Conservation (phyloP, 1,140 invertebrate genomes). For the Pseudomyrmex concolor region DNA sequence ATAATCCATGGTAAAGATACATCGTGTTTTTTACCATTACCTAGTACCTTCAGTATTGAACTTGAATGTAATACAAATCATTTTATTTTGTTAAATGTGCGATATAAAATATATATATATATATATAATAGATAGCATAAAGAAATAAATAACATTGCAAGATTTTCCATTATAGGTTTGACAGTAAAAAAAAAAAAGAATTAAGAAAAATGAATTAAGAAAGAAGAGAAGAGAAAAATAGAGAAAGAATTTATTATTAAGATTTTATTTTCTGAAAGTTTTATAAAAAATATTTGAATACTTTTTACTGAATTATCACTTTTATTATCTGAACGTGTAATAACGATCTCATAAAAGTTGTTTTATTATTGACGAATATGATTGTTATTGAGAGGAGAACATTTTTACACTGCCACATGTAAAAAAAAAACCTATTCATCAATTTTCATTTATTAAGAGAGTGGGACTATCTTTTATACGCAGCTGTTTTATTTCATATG, state of each 20-base stretch:
- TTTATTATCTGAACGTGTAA: constrained; percentile 29
- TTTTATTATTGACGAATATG: constrained; percentile 39
- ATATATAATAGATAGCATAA: constrained; percentile 12
- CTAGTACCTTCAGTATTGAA: constrained; percentile 48
- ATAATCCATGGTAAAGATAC: constrained; percentile 37
- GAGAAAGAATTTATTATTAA: constrained; percentile 28
- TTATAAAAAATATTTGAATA: background rate
- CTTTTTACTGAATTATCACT: constrained; percentile 21
- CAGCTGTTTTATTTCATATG: constrained; percentile 32
- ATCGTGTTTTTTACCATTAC: constrained; percentile 9
- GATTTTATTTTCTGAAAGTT: background rate
- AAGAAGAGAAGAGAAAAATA: background rate
- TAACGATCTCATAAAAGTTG: constrained; percentile 18
- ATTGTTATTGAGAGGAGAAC: constrained; percentile 17
- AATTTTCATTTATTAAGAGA: constrained; percentile 32
- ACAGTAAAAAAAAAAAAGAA: constrained; percentile 23
- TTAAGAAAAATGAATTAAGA: constrained; percentile 35
- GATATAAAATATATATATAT: constrained; percentile 49
- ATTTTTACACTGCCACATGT: constrained; percentile 49
- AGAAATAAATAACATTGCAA: constrained; percentile 11
- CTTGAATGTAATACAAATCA: constrained; percentile 25
- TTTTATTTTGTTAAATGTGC: constrained; percentile 54
- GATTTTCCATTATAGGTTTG: constrained; percentile 37
- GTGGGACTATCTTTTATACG: background rate
- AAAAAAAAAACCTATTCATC: constrained; percentile 22